Percentiles rank a stretch among this genome's conserved stretches.
Evolutionary conservation across 2,113 vertebrate genomes (phyloP).

Genomic region (Diphyllodes magnificus): DNA sequence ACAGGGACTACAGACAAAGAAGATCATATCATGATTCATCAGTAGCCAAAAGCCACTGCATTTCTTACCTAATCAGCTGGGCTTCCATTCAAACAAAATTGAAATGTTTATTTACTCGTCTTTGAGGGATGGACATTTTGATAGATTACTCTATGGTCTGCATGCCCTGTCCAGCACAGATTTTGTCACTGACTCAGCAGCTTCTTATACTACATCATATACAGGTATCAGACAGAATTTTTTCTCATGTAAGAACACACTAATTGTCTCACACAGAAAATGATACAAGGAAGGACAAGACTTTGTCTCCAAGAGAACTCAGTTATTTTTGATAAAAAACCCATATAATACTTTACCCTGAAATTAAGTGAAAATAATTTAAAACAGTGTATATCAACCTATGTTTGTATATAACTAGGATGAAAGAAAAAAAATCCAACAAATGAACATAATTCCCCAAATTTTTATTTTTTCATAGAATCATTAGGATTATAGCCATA

Average conservation of each 20-base stretch:
- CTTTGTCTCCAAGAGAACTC: neutral
- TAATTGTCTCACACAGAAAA: neutral
- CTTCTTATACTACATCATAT: neutral
- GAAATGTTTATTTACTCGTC: neutral
- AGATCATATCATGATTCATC: neutral
- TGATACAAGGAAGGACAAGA: neutral
- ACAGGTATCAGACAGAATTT: neutral
- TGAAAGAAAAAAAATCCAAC: neutral
- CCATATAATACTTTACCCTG: neutral
- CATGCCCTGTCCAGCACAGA: neutral
- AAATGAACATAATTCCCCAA: neutral
- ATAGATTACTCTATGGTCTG: neutral
- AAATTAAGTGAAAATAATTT: conserved; percentile 14
- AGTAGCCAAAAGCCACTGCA: neutral
- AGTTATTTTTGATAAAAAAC: neutral
- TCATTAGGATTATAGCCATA: neutral
- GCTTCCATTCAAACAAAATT: neutral
- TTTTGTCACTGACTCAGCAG: neutral
- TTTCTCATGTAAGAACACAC: neutral
- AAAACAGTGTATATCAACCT: neutral
- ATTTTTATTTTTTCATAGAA: neutral
- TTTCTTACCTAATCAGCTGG: neutral
- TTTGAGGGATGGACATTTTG: neutral
- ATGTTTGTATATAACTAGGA: neutral
- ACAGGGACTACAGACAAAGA: neutral